Percentiles rank a stretch among this genome's conserved stretches.
These are phyloP conservation scores for Thecocarcelia acutangulata DNA, from an alignment of 2,888 invertebrate species.

Conservation along the genomic window DNA sequence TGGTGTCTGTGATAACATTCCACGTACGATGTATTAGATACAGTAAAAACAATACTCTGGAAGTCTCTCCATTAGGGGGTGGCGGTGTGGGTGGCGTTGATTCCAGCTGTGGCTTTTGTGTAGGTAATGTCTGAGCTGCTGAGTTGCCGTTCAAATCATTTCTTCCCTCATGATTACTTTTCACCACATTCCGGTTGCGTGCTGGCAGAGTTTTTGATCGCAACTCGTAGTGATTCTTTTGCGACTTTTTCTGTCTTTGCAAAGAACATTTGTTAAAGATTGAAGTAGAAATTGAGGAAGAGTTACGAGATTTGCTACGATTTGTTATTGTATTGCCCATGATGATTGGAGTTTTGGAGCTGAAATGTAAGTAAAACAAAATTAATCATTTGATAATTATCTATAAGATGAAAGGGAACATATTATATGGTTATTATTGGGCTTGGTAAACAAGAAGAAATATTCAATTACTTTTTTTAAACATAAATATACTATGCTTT, in stretches of 20 bases:
- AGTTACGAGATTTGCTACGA: conserved; percentile 51
- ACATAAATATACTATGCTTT: too few relatives aligned
- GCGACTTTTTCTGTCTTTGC: conserved; percentile 44
- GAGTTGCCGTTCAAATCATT: conserved; percentile 5
- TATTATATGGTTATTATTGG: too few relatives aligned
- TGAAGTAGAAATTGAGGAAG: conserved; percentile 26
- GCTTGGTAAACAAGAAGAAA: too few relatives aligned
- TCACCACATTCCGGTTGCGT: conserved; percentile 67
- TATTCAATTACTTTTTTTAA: too few relatives aligned
- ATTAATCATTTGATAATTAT: background rate
- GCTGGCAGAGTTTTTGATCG: conserved; percentile 77
- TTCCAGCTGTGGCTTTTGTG: conserved; percentile 18
- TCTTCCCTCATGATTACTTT: background rate
- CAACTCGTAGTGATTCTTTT: conserved; percentile 53
- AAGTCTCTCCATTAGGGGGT: conserved; percentile 82
- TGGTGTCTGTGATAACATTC: conserved; percentile 85
- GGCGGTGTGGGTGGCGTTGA: conserved; percentile 63
- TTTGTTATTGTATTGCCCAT: conserved; percentile 68
- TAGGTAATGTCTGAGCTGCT: conserved; percentile 28
- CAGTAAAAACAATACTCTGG: conserved; percentile 85
- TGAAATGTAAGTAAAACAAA: background rate
- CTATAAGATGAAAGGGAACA: too few relatives aligned
- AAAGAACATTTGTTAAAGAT: conserved; percentile 51
- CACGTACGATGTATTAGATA: conserved; percentile 87
- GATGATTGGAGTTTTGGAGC: background rate